Percentiles rank a stretch among this genome's conserved stretches.
These are phyloP conservation scores for Polydrusus tereticollis DNA, from an alignment of 2,888 invertebrate species.

Conservation along the genomic window DNA sequence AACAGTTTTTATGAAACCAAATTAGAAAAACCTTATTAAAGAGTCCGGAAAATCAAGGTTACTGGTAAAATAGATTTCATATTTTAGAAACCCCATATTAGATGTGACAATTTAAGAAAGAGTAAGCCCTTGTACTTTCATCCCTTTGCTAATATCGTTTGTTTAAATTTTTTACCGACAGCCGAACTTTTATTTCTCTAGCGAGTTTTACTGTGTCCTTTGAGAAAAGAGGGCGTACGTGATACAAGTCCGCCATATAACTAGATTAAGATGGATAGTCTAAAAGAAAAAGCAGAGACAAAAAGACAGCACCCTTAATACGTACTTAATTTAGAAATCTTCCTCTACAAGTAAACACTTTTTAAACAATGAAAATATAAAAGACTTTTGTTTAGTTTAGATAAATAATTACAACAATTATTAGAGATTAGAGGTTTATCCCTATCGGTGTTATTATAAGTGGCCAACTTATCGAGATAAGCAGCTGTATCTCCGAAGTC, in stretches of 20 bases:
- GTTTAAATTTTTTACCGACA: neutral
- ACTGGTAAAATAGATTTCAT: too few relatives aligned
- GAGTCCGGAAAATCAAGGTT: too few relatives aligned
- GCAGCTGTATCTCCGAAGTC: too few relatives aligned
- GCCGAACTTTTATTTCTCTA: neutral
- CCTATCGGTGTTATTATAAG: too few relatives aligned
- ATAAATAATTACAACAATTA: too few relatives aligned
- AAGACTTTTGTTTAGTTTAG: neutral
- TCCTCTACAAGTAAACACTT: neutral
- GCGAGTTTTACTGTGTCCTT: neutral
- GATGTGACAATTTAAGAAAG: too few relatives aligned
- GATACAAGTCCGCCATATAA: neutral
- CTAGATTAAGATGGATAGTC: constrained; percentile 6
- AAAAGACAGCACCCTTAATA: neutral
- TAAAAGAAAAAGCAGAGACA: neutral
- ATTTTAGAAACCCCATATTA: too few relatives aligned
- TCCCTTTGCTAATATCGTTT: neutral
- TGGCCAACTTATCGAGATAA: too few relatives aligned
- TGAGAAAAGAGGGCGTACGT: neutral
- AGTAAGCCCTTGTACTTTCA: neutral
- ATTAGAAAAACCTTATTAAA: too few relatives aligned
- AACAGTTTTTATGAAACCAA: too few relatives aligned
- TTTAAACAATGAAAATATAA: neutral
- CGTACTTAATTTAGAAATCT: neutral
- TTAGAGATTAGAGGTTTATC: too few relatives aligned